Evolutionary conservation across 2,888 invertebrate species (phyloP).

Genomic region (Phragmatobia fuliginosa): DNA sequence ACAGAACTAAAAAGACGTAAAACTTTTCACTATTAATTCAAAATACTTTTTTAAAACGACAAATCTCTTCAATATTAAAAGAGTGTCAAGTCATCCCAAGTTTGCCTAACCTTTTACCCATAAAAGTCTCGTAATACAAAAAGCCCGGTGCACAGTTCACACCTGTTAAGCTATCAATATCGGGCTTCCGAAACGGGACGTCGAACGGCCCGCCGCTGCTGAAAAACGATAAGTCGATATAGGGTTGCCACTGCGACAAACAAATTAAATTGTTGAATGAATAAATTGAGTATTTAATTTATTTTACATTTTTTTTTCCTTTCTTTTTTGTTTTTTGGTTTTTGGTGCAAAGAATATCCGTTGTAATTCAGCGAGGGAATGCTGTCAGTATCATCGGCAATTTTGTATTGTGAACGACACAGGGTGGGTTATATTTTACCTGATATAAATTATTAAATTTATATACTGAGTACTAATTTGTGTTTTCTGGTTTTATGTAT

Average conservation of each 20-base stretch:
- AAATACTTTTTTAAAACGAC: background rate
- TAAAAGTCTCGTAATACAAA: conserved; percentile 41
- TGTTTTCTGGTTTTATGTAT: too few relatives aligned
- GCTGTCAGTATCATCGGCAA: too few relatives aligned
- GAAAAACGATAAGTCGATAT: conserved; percentile 75
- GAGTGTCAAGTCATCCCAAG: conserved; percentile 29
- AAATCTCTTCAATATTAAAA: conserved; percentile 23
- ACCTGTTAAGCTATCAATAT: conserved; percentile 68
- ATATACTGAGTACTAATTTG: too few relatives aligned
- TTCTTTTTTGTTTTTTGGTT: too few relatives aligned
- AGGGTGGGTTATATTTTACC: too few relatives aligned
- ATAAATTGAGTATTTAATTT: too few relatives aligned
- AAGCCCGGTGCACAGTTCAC: conserved; percentile 47
- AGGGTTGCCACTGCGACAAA: conserved; percentile 58
- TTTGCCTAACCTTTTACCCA: conserved; percentile 25
- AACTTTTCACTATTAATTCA: background rate
- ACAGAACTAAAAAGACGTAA: background rate
- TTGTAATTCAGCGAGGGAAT: too few relatives aligned
- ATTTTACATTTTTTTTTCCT: too few relatives aligned
- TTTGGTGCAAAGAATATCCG: too few relatives aligned
- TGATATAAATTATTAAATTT: too few relatives aligned
- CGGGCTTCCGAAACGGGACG: conserved; percentile 62
- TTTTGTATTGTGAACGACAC: too few relatives aligned
- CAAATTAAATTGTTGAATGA: too few relatives aligned
- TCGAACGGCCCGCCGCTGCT: conserved; percentile 58